These are phyloP conservation scores for Mycteria americana DNA, from an alignment of 2,797 vertebrate genomes.

Conservation along the genomic window DNA sequence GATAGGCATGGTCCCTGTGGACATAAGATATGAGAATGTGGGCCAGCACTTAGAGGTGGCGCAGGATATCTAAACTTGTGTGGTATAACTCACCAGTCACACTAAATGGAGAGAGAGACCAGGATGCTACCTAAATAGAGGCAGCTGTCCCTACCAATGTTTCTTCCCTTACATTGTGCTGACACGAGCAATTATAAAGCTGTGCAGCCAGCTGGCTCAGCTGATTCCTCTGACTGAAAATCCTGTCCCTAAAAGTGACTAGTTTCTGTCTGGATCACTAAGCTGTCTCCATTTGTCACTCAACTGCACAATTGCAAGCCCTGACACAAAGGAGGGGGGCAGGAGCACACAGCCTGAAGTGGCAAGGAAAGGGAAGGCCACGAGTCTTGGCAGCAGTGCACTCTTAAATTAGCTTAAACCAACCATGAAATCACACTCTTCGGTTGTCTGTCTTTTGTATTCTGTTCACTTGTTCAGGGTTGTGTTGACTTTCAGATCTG, in stretches of 20 bases:
- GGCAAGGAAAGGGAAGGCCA: neutral
- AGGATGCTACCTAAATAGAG: neutral
- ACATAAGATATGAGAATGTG: neutral
- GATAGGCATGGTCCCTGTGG: neutral
- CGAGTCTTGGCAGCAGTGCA: neutral
- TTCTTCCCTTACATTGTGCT: neutral
- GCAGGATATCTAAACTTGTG: neutral
- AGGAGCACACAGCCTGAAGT: neutral
- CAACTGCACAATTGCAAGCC: neutral
- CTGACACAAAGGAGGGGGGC: neutral
- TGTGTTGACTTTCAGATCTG: neutral
- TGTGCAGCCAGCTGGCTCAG: neutral
- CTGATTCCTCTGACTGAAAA: neutral
- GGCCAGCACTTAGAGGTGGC: neutral
- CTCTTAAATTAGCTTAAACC: neutral
- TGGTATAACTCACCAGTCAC: neutral
- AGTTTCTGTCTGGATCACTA: neutral
- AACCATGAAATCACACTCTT: neutral
- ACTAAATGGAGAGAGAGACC: neutral
- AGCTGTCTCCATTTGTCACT: neutral
- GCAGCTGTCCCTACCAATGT: neutral
- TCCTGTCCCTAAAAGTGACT: neutral
- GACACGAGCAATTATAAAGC: neutral
- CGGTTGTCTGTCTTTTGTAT: neutral
- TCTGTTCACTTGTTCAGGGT: neutral